Evolutionary conservation across 2,888 invertebrate species (phyloP).

Genomic region (Caenorhabditis sp.): DNA sequence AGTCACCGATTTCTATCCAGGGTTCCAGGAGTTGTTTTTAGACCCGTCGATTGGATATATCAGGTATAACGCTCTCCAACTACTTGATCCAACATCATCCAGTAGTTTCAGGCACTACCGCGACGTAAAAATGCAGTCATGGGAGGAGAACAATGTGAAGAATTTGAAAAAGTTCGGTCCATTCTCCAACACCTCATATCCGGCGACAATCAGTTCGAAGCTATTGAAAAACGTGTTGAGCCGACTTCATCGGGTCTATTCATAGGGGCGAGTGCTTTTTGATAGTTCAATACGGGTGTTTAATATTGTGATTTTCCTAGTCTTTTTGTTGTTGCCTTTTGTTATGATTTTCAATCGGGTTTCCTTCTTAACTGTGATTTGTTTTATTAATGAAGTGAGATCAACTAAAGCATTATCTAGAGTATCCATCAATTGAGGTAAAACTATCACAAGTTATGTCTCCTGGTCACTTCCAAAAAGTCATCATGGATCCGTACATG

Average conservation of each 20-base stretch:
- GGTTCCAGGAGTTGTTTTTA: slow-evolving; percentile 46
- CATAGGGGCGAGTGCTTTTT: no score
- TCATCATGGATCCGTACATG: no score
- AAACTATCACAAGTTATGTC: no score
- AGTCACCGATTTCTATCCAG: slow-evolving; percentile 59
- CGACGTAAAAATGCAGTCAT: slow-evolving; percentile 59
- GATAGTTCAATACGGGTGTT: slow-evolving; percentile 1
- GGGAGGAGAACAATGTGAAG: slow-evolving; percentile 51
- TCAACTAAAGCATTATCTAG: no score
- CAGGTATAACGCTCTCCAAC: slow-evolving; percentile 28
- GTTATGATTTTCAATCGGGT: no score
- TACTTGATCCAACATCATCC: neutral
- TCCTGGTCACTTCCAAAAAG: no score
- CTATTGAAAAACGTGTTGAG: slow-evolving; percentile 43
- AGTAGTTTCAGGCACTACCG: slow-evolving; percentile 53
- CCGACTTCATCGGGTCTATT: slow-evolving; percentile 51
- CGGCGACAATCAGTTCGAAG: slow-evolving; percentile 11
- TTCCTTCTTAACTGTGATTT: no score
- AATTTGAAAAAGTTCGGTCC: slow-evolving; percentile 45
- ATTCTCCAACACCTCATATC: slow-evolving; percentile 56
- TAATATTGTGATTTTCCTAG: no score
- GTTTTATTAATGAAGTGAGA: no score
- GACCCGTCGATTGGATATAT: slow-evolving; percentile 53
- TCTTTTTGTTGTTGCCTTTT: no score
- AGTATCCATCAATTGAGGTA: no score